These are phyloP conservation scores for Platyura marginata DNA, from an alignment of 1,140 invertebrate genomes.

Conservation along the genomic window DNA sequence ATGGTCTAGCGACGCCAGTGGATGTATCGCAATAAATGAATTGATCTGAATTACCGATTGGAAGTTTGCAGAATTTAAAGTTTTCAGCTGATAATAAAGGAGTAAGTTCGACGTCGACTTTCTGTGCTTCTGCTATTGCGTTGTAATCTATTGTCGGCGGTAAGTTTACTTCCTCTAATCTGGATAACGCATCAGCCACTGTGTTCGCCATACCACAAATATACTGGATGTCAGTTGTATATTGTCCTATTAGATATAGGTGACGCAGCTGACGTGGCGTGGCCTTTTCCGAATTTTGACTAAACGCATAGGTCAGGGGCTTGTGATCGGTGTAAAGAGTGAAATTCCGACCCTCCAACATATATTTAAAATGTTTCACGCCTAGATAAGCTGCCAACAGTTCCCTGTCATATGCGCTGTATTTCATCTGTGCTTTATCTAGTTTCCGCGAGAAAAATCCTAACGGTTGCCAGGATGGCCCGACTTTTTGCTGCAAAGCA, in stretches of 20 bases:
- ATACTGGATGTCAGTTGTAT: constrained; percentile 11
- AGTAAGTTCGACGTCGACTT: constrained; percentile 7
- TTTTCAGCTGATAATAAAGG: constrained; percentile 12
- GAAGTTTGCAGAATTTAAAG: not conserved
- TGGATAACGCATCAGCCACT: constrained; percentile 12
- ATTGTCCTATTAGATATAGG: constrained; percentile 13
- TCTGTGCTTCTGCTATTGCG: constrained; percentile 8
- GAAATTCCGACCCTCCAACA: constrained; percentile 16
- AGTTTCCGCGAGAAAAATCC: constrained; percentile 23
- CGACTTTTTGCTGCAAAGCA: constrained; percentile 15
- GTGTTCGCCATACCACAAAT: constrained; percentile 12
- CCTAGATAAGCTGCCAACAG: constrained; percentile 17
- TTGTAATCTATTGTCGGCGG: constrained; percentile 9
- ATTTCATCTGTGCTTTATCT: constrained; percentile 11
- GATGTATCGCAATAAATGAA: constrained; percentile 2
- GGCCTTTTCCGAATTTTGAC: constrained; percentile 12
- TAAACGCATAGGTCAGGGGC: constrained; percentile 14
- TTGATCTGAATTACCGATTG: not conserved
- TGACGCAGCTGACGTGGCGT: constrained; percentile 14
- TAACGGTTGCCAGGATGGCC: constrained; percentile 15
- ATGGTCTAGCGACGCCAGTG: constrained; percentile 7
- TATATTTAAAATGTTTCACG: constrained; percentile 14
- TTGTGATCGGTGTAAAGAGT: constrained; percentile 19
- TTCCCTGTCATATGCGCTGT: constrained; percentile 22
- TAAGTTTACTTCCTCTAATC: constrained; percentile 5